Conservation (phyloP, 2,797 vertebrate species). For the Acanthopagrus latus region DNA sequence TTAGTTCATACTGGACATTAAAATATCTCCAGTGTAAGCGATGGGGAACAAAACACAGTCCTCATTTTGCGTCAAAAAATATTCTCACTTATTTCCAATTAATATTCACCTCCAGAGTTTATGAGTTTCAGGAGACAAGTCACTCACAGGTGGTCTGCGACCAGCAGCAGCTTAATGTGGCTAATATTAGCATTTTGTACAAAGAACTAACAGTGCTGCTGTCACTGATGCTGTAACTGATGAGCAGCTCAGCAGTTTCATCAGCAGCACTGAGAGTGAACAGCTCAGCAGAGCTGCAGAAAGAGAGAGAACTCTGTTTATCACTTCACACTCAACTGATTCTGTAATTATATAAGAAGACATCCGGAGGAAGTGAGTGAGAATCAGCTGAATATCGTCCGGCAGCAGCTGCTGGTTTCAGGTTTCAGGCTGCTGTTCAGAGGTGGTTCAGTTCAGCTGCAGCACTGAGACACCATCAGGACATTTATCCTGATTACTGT, state of each 20-base stretch:
- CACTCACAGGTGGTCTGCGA: no score
- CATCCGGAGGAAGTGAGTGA: neutral
- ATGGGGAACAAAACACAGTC: no score
- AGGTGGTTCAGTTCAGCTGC: constrained; percentile 23
- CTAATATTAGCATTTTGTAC: no score
- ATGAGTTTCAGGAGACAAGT: no score
- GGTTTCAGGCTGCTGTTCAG: constrained; percentile 19
- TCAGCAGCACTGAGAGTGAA: neutral
- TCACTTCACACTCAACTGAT: neutral
- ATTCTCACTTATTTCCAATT: no score
- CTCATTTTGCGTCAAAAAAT: no score
- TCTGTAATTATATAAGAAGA: neutral
- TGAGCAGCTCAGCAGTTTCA: neutral
- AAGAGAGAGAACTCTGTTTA: neutral
- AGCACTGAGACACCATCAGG: constrained; percentile 21
- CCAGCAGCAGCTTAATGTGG: no score
- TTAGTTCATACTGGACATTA: no score
- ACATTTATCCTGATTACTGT: constrained; percentile 51
- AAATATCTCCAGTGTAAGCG: no score
- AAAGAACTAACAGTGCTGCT: neutral
- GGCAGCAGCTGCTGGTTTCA: constrained; percentile 20
- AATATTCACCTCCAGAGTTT: no score
- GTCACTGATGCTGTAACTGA: neutral
- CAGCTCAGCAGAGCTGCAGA: neutral
- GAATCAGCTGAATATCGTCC: no score